Evolutionary conservation across 2,797 vertebrate species (phyloP), one percentile per base, ranked within the genome.

Genomic region (Lithobates sylvaticus): DNA sequence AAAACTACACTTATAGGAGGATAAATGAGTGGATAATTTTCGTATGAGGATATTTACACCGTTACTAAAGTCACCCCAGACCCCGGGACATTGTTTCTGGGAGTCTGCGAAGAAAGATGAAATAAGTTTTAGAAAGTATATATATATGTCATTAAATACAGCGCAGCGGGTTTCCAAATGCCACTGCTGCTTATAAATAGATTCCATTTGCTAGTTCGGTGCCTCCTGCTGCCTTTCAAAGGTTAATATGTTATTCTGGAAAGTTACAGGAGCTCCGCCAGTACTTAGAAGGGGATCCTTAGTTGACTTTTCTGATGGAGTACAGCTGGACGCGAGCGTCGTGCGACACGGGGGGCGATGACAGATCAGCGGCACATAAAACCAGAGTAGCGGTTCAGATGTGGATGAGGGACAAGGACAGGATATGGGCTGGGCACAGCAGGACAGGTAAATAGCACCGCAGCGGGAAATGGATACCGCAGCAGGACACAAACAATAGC

Each of bases 151-250:
- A n/a, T 32, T 61, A 84, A 84, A 84, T 71, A 78, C 69, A 70
- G 61, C 16, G 16, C 39, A 75, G 82, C 82, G 32, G 44, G 47
- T 73, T n/a, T 64, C 39, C 13, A 77, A 86, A 82, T 82, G 74
- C 79, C 67, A 73, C 23, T 13, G 36, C 34, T 36, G 75, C 29
- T 64, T 86, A 86, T 86, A 86, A 86, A 86, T 86, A 86, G 85
- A 72, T 21, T 23, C 39, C 27, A 36, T 68, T 73, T 78, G 79
- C 80, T 83, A 36, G 73, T 21, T 77, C 61, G 47, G 2, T 71
- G 64, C 80, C 75, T 61, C 74, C 85, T 27, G 80, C 84, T 54
- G 71, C 78, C 42, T 74, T 44, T 83, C 21, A 86, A 86, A 86
- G 85, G 85, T 83, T 78, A 78, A 77, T 47, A 47, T 65, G 54